phyloP scores from a whole-genome alignment of 2,113 vertebrate genomes.

The Copsychus sechellarum region DNA sequence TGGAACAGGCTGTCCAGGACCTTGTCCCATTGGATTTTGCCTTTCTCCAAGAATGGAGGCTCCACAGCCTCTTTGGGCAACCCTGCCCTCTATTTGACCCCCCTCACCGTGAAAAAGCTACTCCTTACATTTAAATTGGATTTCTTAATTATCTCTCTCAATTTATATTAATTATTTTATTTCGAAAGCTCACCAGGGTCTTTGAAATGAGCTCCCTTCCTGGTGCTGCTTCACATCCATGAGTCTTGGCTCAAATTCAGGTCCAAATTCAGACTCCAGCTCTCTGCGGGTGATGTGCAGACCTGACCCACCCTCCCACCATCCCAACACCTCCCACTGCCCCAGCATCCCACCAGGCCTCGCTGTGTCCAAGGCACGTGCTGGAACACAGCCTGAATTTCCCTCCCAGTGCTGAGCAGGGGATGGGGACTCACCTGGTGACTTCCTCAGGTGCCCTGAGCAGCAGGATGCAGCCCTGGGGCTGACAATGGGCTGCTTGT shows the following conservation, averaged over 20 bases:
- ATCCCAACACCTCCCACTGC: not conserved
- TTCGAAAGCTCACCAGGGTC: not conserved
- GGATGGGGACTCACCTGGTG: not conserved
- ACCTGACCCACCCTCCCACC: not conserved
- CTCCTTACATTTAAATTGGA: not conserved
- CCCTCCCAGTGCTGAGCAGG: rapidly evolving
- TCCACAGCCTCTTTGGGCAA: not conserved
- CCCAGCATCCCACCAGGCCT: not conserved
- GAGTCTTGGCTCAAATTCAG: not conserved
- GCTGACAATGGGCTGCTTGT: constrained; percentile 57
- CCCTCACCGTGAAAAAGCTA: not conserved
- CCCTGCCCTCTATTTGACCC: not conserved
- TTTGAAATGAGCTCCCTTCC: not conserved
- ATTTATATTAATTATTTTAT: not conserved
- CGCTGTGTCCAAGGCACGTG: rapidly evolving
- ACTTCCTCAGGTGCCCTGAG: not conserved
- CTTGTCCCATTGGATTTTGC: rapidly evolving
- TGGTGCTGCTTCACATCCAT: rapidly evolving
- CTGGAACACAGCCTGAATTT: not conserved
- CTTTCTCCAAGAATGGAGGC: not conserved
- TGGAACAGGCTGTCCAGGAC: not conserved
- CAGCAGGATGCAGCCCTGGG: not conserved
- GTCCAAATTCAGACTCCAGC: not conserved
- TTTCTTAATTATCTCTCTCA: not conserved
- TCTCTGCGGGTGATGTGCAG: not conserved